phyloP scores from a whole-genome alignment of 1,140 invertebrate genomes.

The Calephelis virginiensis region DNA sequence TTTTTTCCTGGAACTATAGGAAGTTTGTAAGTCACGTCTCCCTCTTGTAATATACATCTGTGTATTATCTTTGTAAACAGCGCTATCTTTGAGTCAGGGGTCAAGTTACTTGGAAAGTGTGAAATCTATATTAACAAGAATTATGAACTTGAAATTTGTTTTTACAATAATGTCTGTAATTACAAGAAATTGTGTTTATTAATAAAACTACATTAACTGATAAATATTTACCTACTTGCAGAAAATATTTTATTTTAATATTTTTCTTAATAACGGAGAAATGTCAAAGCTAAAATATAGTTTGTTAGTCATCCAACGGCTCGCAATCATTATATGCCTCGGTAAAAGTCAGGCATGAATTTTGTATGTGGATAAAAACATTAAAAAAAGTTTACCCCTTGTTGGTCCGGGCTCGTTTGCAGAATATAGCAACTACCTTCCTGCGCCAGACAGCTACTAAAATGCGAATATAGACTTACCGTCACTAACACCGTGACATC shows the following conservation, averaged over 20 bases:
- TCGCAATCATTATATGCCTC: too few relatives aligned
- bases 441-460: too few relatives aligned
- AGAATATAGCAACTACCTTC: too few relatives aligned
- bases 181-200: slow-evolving; percentile 12
- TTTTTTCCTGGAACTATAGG: too few relatives aligned
- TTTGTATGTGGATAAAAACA: too few relatives aligned
- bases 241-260: background rate
- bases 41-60: background rate
- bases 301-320: too few relatives aligned
- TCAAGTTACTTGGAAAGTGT: slow-evolving; percentile 26
- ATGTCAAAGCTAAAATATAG: too few relatives aligned
- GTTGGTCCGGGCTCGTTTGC: too few relatives aligned
- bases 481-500: too few relatives aligned
- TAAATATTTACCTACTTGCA: background rate
- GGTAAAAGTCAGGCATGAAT: too few relatives aligned
- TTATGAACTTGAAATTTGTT: slow-evolving; percentile 24
- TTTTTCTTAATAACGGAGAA: background rate
- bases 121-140: slow-evolving; percentile 26
- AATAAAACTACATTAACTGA: background rate
- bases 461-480: too few relatives aligned
- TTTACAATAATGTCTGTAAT: background rate
- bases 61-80: slow-evolving; percentile 29
- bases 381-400: too few relatives aligned
- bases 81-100: slow-evolving; percentile 38
- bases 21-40: background rate